These are phyloP conservation scores for Chaenocephalus aceratus DNA, from an alignment of 2,113 vertebrate species.

Conservation along the genomic window DNA sequence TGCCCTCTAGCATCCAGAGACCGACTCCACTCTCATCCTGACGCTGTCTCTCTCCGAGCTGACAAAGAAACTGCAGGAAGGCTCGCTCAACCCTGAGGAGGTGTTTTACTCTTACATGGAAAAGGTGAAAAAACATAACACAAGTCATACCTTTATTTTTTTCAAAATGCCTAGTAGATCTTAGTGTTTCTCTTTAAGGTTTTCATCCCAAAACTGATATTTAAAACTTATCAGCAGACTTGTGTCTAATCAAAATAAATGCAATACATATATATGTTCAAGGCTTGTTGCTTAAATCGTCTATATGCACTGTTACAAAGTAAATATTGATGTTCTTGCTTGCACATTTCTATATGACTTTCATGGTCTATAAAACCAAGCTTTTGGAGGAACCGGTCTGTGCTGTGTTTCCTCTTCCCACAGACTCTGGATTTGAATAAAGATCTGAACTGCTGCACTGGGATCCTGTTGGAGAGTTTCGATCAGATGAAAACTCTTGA, in stretches of 20 bases:
- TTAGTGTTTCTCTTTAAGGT: too few species aligned
- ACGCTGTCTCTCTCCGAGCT: slow-evolving; percentile 82
- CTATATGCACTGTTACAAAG: background rate
- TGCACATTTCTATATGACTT: background rate
- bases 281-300: too few species aligned
- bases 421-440: slow-evolving; percentile 88
- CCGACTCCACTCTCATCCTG: slow-evolving; percentile 70
- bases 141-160: too few species aligned
- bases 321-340: background rate
- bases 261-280: too few species aligned
- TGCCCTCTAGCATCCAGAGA: slow-evolving; percentile 79
- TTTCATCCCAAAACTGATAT: too few species aligned
- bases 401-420: slow-evolving; percentile 2
- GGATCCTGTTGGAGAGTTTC: slow-evolving; percentile 86
- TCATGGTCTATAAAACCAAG: background rate
- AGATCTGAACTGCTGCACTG: slow-evolving; percentile 87
- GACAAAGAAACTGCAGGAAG: slow-evolving; percentile 72
- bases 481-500: slow-evolving; percentile 81
- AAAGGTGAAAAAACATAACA: slow-evolving; percentile 76
- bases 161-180: too few species aligned
- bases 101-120: slow-evolving; percentile 88
- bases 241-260: too few species aligned
- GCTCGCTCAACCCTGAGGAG: slow-evolving; percentile 79
- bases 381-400: background rate
- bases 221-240: too few species aligned